These are phyloP conservation scores for Stenodema calcarata DNA, from an alignment of 2,888 invertebrate species.

Conservation along the genomic window DNA sequence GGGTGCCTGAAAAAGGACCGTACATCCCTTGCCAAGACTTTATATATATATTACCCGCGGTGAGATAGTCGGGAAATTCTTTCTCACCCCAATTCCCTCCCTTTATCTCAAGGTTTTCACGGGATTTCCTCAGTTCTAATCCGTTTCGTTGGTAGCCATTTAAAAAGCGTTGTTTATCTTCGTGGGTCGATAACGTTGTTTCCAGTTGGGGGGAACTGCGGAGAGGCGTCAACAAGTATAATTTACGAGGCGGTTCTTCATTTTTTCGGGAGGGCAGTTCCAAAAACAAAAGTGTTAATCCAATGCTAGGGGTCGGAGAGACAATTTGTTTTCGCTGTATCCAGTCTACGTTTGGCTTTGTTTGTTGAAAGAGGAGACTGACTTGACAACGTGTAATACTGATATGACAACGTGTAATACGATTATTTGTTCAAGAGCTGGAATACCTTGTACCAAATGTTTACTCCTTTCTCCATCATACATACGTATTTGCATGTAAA, in stretches of 20 bases:
- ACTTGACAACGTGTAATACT: background rate
- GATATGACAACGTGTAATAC: no score
- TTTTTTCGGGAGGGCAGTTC: background rate
- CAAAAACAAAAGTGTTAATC: slow-evolving; percentile 8
- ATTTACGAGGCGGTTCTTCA: background rate
- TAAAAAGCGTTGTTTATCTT: background rate
- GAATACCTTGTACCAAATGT: no score
- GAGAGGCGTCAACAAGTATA: slow-evolving; percentile 3
- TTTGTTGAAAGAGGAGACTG: background rate
- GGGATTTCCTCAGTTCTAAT: background rate
- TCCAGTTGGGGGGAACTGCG: background rate
- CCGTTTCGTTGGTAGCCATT: background rate
- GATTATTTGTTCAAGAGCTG: no score
- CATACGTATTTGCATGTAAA: no score
- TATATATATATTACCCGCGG: background rate
- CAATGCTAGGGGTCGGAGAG: background rate
- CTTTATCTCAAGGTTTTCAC: background rate
- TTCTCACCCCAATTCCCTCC: background rate
- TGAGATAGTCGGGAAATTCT: background rate
- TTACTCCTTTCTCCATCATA: no score
- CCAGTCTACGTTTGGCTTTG: background rate
- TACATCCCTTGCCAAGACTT: background rate
- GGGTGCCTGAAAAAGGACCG: background rate
- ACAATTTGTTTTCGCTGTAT: background rate
- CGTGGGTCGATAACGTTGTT: background rate